Percentiles rank a stretch among this genome's conserved stretches.
These are phyloP conservation scores for Ochotona curzoniae DNA, from an alignment of 2,113 vertebrate species.

Conservation along the genomic window DNA sequence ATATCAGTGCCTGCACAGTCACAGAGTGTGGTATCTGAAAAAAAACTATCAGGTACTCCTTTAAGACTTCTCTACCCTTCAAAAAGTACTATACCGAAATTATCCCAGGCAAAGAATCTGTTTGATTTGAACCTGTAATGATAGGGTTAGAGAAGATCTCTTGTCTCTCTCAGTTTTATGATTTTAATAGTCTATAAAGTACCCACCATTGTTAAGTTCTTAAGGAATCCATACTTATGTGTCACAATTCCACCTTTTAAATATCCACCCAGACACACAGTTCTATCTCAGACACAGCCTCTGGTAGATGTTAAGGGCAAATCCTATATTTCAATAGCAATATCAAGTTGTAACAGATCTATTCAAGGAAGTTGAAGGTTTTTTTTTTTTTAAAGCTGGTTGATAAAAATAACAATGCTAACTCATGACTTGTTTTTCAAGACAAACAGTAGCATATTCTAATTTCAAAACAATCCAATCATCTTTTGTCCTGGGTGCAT, in stretches of 20 bases:
- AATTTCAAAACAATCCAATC: not conserved
- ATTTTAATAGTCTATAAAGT: not conserved
- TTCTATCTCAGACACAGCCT: not conserved
- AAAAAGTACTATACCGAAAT: not conserved
- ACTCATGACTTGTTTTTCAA: not conserved
- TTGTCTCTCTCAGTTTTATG: not conserved
- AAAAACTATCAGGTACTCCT: not conserved
- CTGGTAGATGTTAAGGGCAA: not conserved
- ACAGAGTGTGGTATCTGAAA: not conserved
- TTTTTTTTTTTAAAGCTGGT: not conserved
- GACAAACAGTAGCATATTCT: not conserved
- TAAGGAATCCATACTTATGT: not conserved
- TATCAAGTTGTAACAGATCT: not conserved
- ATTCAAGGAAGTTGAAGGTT: not conserved
- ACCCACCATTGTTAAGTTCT: not conserved
- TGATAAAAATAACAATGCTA: not conserved
- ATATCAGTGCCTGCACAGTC: not conserved
- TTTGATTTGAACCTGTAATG: not conserved
- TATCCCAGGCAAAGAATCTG: not conserved
- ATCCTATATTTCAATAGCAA: not conserved
- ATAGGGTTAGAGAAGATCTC: not conserved
- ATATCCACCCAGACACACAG: not conserved
- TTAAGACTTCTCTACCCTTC: not conserved
- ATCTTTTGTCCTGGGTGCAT: not conserved
- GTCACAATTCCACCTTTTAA: not conserved